These are phyloP conservation scores for Apoda limacodes DNA, from an alignment of 2,888 invertebrate species.

Conservation along the genomic window DNA sequence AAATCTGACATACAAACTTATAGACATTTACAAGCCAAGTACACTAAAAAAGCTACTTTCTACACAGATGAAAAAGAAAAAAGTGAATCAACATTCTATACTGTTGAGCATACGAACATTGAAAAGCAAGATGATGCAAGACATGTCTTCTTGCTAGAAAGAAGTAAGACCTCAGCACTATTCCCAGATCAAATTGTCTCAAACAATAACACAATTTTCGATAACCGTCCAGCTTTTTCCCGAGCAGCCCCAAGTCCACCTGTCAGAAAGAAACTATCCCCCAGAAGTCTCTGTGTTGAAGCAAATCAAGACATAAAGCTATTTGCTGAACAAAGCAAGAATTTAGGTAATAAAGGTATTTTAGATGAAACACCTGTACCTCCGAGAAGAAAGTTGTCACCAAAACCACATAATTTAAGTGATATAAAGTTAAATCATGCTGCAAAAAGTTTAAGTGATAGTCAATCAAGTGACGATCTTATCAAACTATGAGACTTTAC, in stretches of 20 bases:
- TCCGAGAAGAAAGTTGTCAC: slow-evolving; percentile 51
- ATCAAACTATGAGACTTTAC: too few relatives aligned
- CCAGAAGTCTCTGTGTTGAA: slow-evolving; percentile 31
- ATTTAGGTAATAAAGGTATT: slow-evolving; percentile 39
- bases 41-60: slow-evolving; percentile 42
- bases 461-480: too few relatives aligned
- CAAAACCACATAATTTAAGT: too few relatives aligned
- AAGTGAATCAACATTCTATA: slow-evolving; percentile 21
- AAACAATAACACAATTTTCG: slow-evolving; percentile 39
- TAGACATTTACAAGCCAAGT: slow-evolving; percentile 33
- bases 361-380: slow-evolving; percentile 46
- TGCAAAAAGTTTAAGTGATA: too few relatives aligned
- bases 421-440: too few relatives aligned
- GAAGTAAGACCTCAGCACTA: slow-evolving; percentile 53
- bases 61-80: slow-evolving; percentile 36
- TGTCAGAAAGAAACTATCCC: slow-evolving; percentile 48
- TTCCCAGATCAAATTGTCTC: slow-evolving; percentile 30
- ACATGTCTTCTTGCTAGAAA: slow-evolving; percentile 38
- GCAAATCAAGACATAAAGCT: slow-evolving; percentile 28
- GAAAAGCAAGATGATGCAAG: slow-evolving; percentile 19
- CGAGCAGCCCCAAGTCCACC: slow-evolving; percentile 61
- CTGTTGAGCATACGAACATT: slow-evolving; percentile 1
- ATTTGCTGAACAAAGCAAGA: slow-evolving; percentile 38
- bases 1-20: slow-evolving; percentile 57
- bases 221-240: slow-evolving; percentile 46